A percentile compares a stretch with the other conserved stretches of the same genome.
Conservation (phyloP, 2,797 vertebrate genomes). For the Microctenopoma stevenorrisi region DNA sequence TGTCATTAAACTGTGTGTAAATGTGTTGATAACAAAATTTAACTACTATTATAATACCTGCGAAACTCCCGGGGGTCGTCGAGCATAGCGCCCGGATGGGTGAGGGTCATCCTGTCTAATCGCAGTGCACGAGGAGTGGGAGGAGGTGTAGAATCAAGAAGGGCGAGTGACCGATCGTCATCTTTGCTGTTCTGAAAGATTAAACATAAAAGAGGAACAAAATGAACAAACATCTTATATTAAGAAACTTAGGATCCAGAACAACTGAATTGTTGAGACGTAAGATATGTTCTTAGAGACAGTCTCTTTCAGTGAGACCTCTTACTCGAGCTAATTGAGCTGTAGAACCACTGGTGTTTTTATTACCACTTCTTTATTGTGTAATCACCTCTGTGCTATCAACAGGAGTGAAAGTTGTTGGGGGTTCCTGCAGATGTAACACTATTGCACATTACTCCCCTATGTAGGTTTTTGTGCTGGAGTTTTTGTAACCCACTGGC, state of each 20-base stretch:
- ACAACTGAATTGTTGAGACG: no score
- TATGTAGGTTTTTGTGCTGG: neutral
- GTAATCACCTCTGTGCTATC: no score
- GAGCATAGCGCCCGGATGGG: conserved; percentile 87
- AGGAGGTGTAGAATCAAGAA: conserved; percentile 89
- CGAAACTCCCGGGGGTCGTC: conserved; percentile 89
- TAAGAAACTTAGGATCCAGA: no score
- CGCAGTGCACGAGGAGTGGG: conserved; percentile 89
- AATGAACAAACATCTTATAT: neutral
- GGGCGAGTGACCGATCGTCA: conserved; percentile 88
- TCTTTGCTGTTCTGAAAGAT: conserved; percentile 88
- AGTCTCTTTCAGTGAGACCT: no score
- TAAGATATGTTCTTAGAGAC: no score
- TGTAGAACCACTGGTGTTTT: no score
- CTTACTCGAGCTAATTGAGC: no score
- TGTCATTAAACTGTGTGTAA: neutral
- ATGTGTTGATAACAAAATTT: neutral
- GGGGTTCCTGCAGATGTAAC: no score
- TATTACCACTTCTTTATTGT: no score
- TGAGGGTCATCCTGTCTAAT: conserved; percentile 90
- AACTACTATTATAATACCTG: conserved; percentile 63
- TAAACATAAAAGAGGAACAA: neutral
- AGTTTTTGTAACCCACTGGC: conserved; percentile 16
- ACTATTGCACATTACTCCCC: neutral
- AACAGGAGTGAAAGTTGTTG: no score